A percentile compares a stretch with the other conserved stretches of the same genome.
These are phyloP conservation scores for Pseudanteris insignis DNA, from an alignment of 2,888 invertebrate species.

Conservation along the genomic window DNA sequence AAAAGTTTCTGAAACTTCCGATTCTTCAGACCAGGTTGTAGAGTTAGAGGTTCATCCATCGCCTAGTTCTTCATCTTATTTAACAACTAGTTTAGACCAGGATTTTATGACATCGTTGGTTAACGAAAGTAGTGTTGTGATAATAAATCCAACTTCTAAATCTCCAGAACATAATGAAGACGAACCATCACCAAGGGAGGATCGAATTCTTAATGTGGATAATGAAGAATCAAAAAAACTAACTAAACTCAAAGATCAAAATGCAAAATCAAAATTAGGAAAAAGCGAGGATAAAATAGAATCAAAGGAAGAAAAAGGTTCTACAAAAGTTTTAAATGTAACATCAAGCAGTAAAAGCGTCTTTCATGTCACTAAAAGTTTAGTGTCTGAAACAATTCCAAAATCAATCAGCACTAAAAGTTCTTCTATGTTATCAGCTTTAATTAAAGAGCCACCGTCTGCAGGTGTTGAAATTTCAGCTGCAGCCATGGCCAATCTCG, in stretches of 20 bases:
- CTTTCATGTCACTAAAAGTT: not conserved
- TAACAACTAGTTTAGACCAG: constrained; percentile 65
- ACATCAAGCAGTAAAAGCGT: constrained; percentile 3
- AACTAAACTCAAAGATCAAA: constrained; percentile 39
- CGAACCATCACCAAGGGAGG: constrained; percentile 60
- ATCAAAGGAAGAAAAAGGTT: constrained; percentile 15
- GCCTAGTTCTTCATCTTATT: constrained; percentile 62
- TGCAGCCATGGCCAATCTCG: constrained; percentile 54
- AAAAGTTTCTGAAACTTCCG: constrained; percentile 67
- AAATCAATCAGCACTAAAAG: not conserved
- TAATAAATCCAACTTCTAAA: constrained; percentile 71
- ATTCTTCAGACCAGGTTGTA: constrained; percentile 68
- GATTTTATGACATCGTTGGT: constrained; percentile 66
- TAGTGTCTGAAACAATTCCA: not conserved
- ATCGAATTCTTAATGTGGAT: not conserved
- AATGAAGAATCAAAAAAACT: constrained; percentile 45
- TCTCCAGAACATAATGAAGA: constrained; percentile 73
- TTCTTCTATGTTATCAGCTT: constrained; percentile 25
- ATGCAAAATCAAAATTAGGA: constrained; percentile 8
- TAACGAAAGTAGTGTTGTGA: constrained; percentile 72
- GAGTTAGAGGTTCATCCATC: constrained; percentile 67
- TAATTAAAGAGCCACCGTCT: constrained; percentile 20
- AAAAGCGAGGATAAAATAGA: constrained; percentile 14
- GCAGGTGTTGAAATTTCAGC: constrained; percentile 8
- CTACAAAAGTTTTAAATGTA: constrained; percentile 1